Evolutionary conservation across 2,797 vertebrate genomes (phyloP).

Genomic region (Eupleurogrammus muticus): DNA sequence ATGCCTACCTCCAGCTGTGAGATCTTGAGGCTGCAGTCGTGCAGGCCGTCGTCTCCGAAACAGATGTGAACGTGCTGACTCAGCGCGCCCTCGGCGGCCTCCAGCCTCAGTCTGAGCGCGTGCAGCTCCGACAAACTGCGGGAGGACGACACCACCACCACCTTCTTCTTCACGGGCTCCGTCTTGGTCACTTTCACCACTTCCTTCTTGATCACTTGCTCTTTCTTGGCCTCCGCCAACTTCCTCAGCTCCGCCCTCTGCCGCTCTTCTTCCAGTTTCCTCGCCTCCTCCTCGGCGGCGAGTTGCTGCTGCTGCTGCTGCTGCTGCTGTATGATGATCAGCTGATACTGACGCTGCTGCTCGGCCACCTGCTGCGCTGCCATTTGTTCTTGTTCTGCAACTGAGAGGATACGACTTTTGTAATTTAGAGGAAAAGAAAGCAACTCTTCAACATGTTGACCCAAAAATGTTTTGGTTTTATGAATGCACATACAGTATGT

Average conservation of each 20-base stretch:
- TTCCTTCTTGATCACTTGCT: conserved; percentile 39
- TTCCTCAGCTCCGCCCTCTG: conserved; percentile 30
- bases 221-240: conserved; percentile 30
- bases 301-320: conserved; percentile 23
- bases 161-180: conserved; percentile 73
- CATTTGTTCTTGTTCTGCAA: conserved; percentile 28
- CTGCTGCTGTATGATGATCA: conserved; percentile 46
- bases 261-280: conserved; percentile 47
- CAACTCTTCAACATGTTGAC: not conserved
- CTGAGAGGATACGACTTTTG: conserved; percentile 35
- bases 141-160: conserved; percentile 24
- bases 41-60: conserved; percentile 85
- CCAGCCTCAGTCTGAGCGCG: conserved; percentile 88
- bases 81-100: conserved; percentile 85
- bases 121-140: conserved; percentile 88
- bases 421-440: not conserved
- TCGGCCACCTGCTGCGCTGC: conserved; percentile 29
- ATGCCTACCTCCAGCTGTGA: conserved; percentile 89
- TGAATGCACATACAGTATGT: too few relatives aligned
- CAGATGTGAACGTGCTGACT: conserved; percentile 87
- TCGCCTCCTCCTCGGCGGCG: conserved; percentile 25
- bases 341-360: conserved; percentile 20
- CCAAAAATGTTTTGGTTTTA: not conserved
- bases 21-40: conserved; percentile 88
- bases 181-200: conserved; percentile 66